Evolutionary conservation across 2,797 vertebrate species (phyloP).

Genomic region (Coreius guichenoti): DNA sequence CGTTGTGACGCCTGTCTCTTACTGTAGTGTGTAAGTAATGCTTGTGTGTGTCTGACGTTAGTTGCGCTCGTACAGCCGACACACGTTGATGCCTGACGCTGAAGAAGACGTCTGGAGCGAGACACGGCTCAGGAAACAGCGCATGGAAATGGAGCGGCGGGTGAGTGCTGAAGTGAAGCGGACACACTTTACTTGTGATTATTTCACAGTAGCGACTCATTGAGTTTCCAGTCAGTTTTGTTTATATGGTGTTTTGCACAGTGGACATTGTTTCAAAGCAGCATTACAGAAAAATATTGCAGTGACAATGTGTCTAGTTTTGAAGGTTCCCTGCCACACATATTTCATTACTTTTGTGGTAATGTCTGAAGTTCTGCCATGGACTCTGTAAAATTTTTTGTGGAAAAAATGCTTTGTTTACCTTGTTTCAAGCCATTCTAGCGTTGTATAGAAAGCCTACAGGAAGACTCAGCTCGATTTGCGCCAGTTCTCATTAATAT

Average conservation of each 20-base stretch:
- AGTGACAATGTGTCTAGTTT: background rate
- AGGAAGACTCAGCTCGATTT: no score
- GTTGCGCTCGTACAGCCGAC: constrained; percentile 93
- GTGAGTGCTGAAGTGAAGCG: constrained; percentile 66
- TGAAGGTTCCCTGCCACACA: no score
- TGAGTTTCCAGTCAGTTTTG: no score
- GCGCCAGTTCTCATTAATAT: no score
- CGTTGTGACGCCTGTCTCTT: background rate
- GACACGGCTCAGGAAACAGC: constrained; percentile 85
- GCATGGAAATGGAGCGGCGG: constrained; percentile 86
- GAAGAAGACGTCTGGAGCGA: constrained; percentile 90
- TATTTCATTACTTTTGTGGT: no score
- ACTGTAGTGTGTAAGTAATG: background rate
- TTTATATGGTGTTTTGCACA: background rate
- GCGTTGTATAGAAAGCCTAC: no score
- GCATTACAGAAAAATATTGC: background rate
- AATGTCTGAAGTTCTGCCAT: no score
- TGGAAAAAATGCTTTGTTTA: no score
- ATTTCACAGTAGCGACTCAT: background rate
- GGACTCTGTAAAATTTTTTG: no score
- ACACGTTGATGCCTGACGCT: constrained; percentile 90
- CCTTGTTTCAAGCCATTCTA: no score
- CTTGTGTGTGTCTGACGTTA: constrained; percentile 59
- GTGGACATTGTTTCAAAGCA: background rate
- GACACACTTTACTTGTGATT: no score